A percentile compares a stretch with the other conserved stretches of the same genome.
Evolutionary conservation across 2,113 vertebrate genomes (phyloP).

Genomic region (Butorides virescens): DNA sequence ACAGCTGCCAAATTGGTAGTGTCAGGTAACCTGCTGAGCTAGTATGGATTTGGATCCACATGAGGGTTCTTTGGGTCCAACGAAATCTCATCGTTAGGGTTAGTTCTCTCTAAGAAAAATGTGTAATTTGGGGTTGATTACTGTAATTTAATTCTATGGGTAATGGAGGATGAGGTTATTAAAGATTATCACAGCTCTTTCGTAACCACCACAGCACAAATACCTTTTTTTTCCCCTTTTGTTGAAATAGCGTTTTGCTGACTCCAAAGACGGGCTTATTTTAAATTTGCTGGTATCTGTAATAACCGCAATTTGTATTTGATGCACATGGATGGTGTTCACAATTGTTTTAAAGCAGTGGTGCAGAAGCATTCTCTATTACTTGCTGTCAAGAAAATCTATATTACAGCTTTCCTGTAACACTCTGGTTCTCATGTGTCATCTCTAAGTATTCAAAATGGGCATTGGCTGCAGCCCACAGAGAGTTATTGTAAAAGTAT

Average conservation of each 20-base stretch:
- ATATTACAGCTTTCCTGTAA: not conserved
- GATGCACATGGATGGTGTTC: not conserved
- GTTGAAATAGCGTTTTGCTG: not conserved
- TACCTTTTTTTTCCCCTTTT: not conserved
- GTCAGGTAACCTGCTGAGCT: not conserved
- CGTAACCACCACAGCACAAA: not conserved
- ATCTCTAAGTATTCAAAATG: not conserved
- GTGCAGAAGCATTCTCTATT: not conserved
- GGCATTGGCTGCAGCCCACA: not conserved
- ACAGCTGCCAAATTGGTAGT: not conserved
- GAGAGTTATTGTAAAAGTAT: not conserved
- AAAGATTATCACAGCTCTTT: not conserved
- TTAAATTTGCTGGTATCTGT: not conserved
- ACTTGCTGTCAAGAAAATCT: slow-evolving; percentile 13
- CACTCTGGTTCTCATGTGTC: not conserved
- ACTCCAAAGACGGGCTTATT: not conserved
- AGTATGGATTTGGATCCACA: not conserved
- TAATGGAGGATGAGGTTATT: not conserved
- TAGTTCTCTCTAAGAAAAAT: not conserved
- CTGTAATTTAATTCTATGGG: not conserved
- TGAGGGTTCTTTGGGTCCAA: not conserved
- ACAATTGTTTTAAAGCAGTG: not conserved
- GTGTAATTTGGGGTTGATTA: not conserved
- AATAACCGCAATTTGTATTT: not conserved
- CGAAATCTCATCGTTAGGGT: not conserved